Base-by-base conservation (phyloP, 2,888 invertebrate genomes). In the Ophonus ardosiacus region DNA sequence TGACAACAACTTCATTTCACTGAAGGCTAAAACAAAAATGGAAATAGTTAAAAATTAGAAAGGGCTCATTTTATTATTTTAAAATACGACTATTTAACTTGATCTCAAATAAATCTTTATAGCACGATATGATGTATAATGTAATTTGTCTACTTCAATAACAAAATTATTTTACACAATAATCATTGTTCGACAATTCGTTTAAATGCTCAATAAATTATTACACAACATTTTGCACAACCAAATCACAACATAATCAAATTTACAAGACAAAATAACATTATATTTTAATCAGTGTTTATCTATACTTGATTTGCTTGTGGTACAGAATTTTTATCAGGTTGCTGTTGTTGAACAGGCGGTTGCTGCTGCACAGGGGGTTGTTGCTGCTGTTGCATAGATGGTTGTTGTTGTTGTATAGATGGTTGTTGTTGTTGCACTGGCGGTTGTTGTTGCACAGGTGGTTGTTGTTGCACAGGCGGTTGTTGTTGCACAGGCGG, bases 331-430 rank as follows among this genome's bases (percentile, higher is more conserved):
- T 15, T 57, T 68, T 83, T 87, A 85, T 81, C 63, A 56, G 43
- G 86, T 86, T 84, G 86, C 88, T 80, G 88, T 81, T 85, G 87
- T 31, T 84, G 88, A 24, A 83, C 88, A 81, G 85, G 87, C 79
- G 85, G 88, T 57, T 88, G 89, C 57, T 87, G 87, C 65, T 87
- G 87, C 80, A 87, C 24, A 6, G 68, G 40, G 1, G 68, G 68
- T 13, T 68, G 31, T 68, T 68, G 71, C 88, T 88, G 89, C 82
- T 88, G 89, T 80, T 87, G 86, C 10, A 87, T 87, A 38, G 31
- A 5, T 5, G 31, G 31, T 5, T 31, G 31, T 5, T 31, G 31
- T 31, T 5, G 31, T 31, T 31, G 31, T 0, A 31, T 6, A 6
- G 31, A 6, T 5, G 86, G 86, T 61, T 31, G 31, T 5, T 31